phyloP scores from a whole-genome alignment of 2,113 vertebrate species.

The Sceloporus undulatus region DNA sequence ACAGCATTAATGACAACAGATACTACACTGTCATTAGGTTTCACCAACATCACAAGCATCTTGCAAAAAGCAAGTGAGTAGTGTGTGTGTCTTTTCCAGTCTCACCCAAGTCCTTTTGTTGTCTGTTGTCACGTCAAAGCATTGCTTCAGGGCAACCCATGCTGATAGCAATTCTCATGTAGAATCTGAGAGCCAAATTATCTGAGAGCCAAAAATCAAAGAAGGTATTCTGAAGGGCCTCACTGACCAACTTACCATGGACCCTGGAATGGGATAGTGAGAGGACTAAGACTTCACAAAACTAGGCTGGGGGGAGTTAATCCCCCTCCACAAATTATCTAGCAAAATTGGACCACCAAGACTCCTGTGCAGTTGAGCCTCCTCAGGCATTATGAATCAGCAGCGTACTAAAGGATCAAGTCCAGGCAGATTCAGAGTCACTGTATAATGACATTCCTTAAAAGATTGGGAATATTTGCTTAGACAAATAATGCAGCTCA shows the following conservation, averaged over 20 bases:
- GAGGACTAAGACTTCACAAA: too few relatives aligned
- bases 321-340: too few relatives aligned
- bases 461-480: too few relatives aligned
- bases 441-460: too few relatives aligned
- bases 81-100: background rate
- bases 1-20: background rate
- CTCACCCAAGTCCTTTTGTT: background rate
- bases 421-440: too few relatives aligned
- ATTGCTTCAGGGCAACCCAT: background rate
- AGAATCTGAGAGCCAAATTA: background rate
- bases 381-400: too few relatives aligned
- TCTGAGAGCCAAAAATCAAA: background rate
- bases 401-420: too few relatives aligned
- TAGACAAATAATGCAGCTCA: too few relatives aligned
- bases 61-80: background rate
- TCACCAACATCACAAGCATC: background rate
- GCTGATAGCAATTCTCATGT: background rate
- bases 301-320: too few relatives aligned
- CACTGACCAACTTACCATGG: background rate
- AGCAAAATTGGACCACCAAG: too few relatives aligned
- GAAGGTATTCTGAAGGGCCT: background rate
- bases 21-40: background rate
- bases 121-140: background rate
- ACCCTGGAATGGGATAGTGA: too few relatives aligned
- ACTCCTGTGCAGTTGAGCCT: too few relatives aligned